Base-by-base conservation (phyloP, 2,797 vertebrate genomes). In the Intellagama lesueurii region DNA sequence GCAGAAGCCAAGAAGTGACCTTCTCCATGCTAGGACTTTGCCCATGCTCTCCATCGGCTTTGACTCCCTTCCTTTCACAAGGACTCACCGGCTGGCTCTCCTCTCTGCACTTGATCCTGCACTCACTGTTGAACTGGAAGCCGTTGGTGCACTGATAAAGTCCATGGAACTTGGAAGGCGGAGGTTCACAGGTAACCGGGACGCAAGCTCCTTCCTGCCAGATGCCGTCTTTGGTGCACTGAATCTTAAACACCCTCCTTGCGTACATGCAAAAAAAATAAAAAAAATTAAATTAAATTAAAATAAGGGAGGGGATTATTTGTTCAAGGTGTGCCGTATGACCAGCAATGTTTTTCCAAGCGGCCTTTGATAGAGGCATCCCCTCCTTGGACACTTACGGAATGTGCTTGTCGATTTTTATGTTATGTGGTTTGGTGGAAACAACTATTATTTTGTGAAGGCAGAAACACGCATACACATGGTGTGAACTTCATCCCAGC, bases 61-160 rank as follows among this genome's bases (percentile, higher is more conserved):
- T 30, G 49, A 3, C 30, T 28, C 49, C 17, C 52, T 56, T 49
- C 32, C 69, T 0, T 47, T 56, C 12, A 17, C 17, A 28, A 66
- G 47, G 26, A 93, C 96, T 97, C 96, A 98, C 98, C 88, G 97
- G 95, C 90, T 97, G 94, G 72, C 95, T 92, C 49, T 96, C 96
- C 0, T 96, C 94, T 2, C 98, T 97, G 1, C 99, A 99, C 95
- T 98, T 98, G 92, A 99, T 98, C 91, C 97, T 96, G 95, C 99
- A 99, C 93, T 98, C 97, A 0, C 99, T 99, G 97, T 99, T 98
- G 91, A 99, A 99, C 95, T 96, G 98, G 96, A 99, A 99, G 92
- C 98, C 98, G 0, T 98, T 98, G 0, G 98, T 99, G 91, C 99
- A 99, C 93, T 98, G 98, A 95, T 99, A 99, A 73, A 99, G 97